Percentiles rank a stretch among this genome's conserved stretches.
Evolutionary conservation across 2,797 vertebrate species (phyloP).

Genomic region (Forpus xanthops): DNA sequence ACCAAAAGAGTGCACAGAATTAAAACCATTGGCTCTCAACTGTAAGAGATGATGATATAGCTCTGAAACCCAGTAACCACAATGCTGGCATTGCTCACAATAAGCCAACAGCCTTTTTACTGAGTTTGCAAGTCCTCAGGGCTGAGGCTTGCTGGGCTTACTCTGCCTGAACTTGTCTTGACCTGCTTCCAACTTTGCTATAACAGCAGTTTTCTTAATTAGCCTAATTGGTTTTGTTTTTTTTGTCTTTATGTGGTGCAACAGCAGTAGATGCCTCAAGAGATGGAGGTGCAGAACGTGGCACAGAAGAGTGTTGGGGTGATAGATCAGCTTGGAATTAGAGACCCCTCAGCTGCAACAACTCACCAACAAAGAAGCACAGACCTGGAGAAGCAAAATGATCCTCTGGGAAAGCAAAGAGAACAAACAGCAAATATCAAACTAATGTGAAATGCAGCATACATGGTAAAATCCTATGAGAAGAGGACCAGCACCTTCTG

Average conservation of each 20-base stretch:
- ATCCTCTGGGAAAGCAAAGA: background rate
- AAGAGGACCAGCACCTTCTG: background rate
- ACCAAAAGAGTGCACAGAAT: background rate
- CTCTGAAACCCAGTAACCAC: background rate
- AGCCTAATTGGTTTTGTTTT: background rate
- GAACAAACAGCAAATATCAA: background rate
- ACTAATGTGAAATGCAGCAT: background rate
- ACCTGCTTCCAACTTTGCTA: background rate
- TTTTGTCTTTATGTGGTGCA: background rate
- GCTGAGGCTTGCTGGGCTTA: background rate
- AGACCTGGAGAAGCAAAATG: background rate
- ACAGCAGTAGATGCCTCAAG: background rate
- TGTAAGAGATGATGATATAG: background rate
- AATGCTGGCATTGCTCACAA: background rate
- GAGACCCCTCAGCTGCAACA: background rate
- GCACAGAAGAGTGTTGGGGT: background rate
- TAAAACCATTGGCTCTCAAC: background rate
- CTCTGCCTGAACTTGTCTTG: background rate
- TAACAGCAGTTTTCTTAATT: background rate
- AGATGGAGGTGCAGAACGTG: background rate
- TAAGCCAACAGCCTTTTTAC: background rate
- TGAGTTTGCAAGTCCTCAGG: background rate
- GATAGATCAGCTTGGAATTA: background rate
- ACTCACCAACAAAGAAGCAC: background rate
- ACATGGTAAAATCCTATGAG: background rate